Conservation (phyloP, 2,797 vertebrate genomes). For the Darevskia mixta region DNA sequence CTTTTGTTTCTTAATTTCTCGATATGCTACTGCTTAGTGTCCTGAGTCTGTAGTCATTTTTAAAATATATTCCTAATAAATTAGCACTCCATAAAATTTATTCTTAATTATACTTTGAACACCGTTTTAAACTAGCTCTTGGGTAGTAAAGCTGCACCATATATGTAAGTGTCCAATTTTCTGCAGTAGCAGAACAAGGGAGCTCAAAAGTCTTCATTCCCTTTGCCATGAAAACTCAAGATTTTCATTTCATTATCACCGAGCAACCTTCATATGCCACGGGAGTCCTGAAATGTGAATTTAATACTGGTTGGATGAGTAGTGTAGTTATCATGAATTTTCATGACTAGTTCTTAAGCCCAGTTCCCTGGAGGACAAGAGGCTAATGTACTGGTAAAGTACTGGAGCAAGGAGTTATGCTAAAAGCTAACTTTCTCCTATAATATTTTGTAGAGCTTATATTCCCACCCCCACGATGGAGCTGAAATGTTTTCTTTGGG, state of each 20-base stretch:
- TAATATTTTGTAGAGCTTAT: conserved; percentile 2
- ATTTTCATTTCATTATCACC: conserved; percentile 33
- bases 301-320: conserved; percentile 26
- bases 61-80: conserved; percentile 14
- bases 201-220: conserved; percentile 22
- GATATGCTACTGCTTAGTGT: background rate
- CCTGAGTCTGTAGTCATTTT: background rate
- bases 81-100: background rate
- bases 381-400: conserved; percentile 19
- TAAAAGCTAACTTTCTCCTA: conserved; percentile 19
- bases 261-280: conserved; percentile 24
- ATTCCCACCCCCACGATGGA: background rate
- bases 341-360: conserved; percentile 29
- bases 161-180: conserved; percentile 12
- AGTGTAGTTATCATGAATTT: conserved; percentile 29
- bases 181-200: background rate
- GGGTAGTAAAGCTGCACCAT: conserved; percentile 3
- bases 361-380: conserved; percentile 11
- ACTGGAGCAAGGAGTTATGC: conserved; percentile 17
- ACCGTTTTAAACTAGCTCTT: conserved; percentile 8
- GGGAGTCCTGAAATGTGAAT: conserved; percentile 21
- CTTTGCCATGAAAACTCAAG: conserved; percentile 41
- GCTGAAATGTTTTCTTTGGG: background rate
- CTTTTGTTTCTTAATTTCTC: background rate
- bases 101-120: conserved; percentile 34